Evolutionary conservation across 2,113 vertebrate species (phyloP).

Genomic region (Misgurnus anguillicaudatus): DNA sequence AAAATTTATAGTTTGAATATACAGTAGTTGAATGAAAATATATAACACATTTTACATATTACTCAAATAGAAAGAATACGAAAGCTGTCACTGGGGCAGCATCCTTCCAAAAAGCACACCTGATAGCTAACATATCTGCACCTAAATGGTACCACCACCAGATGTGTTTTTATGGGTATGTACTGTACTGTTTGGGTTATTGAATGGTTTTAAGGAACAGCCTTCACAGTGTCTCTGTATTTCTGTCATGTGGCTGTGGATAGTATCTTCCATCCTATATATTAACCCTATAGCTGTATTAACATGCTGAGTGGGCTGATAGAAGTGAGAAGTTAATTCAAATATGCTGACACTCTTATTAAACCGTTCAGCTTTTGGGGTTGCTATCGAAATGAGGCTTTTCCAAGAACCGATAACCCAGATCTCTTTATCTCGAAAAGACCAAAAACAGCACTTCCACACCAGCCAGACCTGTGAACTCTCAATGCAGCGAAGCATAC

Average conservation of each 20-base stretch:
- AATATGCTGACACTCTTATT: constrained; percentile 9
- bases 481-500: not conserved
- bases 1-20: too few species aligned
- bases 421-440: not conserved
- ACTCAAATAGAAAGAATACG: too few species aligned
- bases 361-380: not conserved
- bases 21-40: too few species aligned
- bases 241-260: not conserved
- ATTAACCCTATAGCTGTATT: not conserved
- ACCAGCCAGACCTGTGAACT: not conserved
- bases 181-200: too few species aligned
- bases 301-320: not conserved
- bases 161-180: too few species aligned
- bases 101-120: too few species aligned
- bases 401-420: not conserved
- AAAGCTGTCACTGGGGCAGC: too few species aligned
- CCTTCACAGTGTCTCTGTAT: too few species aligned
- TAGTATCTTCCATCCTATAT: not conserved
- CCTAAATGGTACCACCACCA: too few species aligned
- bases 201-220: too few species aligned
- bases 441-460: not conserved
- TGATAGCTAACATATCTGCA: too few species aligned
- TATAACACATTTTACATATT: too few species aligned
- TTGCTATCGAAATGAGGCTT: not conserved
- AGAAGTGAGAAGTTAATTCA: not conserved